Evolutionary conservation across 2,888 invertebrate species (phyloP), one percentile per base, ranked within the genome.

Genomic region (Protophormia terraenovae): DNA sequence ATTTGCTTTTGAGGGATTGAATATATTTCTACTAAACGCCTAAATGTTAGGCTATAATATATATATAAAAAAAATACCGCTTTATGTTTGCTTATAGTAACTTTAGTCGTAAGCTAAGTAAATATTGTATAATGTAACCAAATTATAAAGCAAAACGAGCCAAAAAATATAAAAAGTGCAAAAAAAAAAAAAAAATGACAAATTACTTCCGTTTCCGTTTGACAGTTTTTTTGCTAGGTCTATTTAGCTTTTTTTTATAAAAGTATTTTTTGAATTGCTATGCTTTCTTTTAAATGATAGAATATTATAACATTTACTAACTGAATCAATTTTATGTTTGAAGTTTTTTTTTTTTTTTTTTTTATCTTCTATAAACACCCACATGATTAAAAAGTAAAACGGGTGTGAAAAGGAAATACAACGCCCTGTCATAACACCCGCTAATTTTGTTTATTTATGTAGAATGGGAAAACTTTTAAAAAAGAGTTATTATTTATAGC

Each of bases 161-260:
- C 1, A 8, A 55, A 45, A 50, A 8, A 50, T 22, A 5, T 27
- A n/a, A 55, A 10, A 19, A 5, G 10, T 5, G 5, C 19, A 35
- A 19, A 10, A 29, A 32, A 50, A 12, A 16, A 29, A 27, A 55
- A 41, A 58, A 80, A 66, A 80, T 73, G 73, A 80, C 80, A 80
- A 73, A 80, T 80, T 80, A 73, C 66, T 66, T 80, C 80, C 80
- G 80, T 73, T 60, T 80, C 73, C 73, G 80, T 16, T 72, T 66
- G 66, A 22, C 19, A 64, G 53, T 50, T 38, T 8, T 24, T 35
- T 60, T 41, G 5, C n/a, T 45, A 29, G 41, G 41, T 24, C 0
- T 22, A 5, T 45, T 29, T 12, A 24, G 19, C 35, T 19, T 47
- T 47, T 19, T 19, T 47, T 19, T 19, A 1, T 19, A 5, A 8